Evolutionary conservation across 92 coral and sea anemone genomes (phyloP), one percentile per base, ranked within the genome.

Genomic region (Isaurus tuberculatus): DNA sequence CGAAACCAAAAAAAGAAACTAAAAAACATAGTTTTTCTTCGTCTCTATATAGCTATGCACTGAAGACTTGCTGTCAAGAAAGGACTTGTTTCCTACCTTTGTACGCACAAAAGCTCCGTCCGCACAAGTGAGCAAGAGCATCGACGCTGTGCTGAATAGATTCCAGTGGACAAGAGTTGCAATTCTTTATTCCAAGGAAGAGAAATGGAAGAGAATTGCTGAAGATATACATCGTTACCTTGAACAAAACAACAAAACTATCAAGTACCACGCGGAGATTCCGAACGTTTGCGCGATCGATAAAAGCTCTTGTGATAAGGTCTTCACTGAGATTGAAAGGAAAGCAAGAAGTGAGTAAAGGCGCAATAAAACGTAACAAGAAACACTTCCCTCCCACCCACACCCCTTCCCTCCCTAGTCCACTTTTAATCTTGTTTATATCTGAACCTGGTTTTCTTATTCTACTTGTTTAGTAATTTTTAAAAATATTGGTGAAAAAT

Each of bases 81-180:
- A 95, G 75, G 22, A 51, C 0, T 11, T 87, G 28, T 95, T 81
- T 48, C 94, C 95, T 36, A 95, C 98, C 11, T 92, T 93, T 34
- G 98, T 94, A 15, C 92, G 98, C 6, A 95, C 98, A 3, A 89
- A 91, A 65, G 91, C 92, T 30, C 94, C 88, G 44, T 85, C 94
- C 55, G 79, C 92, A 0, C 97, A 92, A 70, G 80, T 94, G 7
- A 93, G 94, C 75, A 88, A 83, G 44, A 90, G 93, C 33, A 61
- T 95, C 11, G 69, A 92, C 2, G 98, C 97, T 1, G 83, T 91
- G 22, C 65, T 95, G 67, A 87, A 86, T 73, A 80, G 73, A 33
- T 95, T 91, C 78, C 44, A 75, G 17, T 95, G 98, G 98, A 72
- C 71, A 36, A 72, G 57, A 11, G 93, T 95, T 0, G 97, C 94